phyloP scores from a whole-genome alignment of 2,797 vertebrate species.

The Cuniculus paca region DNA sequence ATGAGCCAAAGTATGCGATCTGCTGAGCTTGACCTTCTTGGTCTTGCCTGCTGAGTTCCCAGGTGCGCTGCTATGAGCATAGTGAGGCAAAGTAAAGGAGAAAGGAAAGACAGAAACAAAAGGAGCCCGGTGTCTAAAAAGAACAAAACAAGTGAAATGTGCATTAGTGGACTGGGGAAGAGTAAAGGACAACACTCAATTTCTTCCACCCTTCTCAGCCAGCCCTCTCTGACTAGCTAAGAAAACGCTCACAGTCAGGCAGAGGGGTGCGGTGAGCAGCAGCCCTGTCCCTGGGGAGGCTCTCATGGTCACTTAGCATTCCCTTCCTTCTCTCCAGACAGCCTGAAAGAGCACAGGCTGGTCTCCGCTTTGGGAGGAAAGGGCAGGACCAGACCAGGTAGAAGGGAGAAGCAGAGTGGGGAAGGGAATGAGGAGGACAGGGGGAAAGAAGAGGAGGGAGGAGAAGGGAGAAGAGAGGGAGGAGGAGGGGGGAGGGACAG shows the following conservation, averaged over 20 bases:
- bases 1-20: neutral
- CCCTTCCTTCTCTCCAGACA: slow-evolving; percentile 3
- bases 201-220: neutral
- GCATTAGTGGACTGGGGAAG: neutral
- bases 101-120: neutral
- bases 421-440: neutral
- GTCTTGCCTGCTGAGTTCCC: neutral
- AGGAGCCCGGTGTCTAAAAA: neutral
- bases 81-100: slow-evolving; percentile 10
- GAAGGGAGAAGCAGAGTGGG: neutral
- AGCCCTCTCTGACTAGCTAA: neutral
- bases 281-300: neutral
- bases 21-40: neutral
- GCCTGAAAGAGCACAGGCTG: neutral
- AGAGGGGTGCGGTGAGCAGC: neutral
- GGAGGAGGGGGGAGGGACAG: neutral
- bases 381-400: neutral
- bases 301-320: neutral
- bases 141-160: slow-evolving; percentile 39
- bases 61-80: neutral
- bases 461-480: accelerated
- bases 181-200: neutral
- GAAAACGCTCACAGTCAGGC: neutral
- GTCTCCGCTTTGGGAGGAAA: neutral
- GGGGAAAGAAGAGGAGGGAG: too few relatives aligned